Base-by-base conservation (phyloP, 2,888 invertebrate genomes). In the Drosophila subquinaria region DNA sequence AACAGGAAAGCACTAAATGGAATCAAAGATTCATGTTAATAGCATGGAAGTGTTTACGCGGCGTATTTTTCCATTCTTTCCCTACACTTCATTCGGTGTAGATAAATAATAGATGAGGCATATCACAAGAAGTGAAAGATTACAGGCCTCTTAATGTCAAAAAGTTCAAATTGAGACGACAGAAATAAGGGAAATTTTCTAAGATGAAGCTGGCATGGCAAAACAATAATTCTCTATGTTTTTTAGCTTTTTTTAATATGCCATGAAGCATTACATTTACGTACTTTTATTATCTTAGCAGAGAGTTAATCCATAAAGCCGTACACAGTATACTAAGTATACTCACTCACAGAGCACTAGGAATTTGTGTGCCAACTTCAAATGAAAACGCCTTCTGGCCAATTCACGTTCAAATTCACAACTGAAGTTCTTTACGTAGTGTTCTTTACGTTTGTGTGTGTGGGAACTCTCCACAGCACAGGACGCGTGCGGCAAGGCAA, bases 21-120 rank as follows among this genome's bases (percentile, higher is more conserved):
- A 57, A 69, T 79, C 60, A 81, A 81, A 66, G 69, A 83, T 83
- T 83, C 71, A 83, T 75, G 73, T 42, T 71, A 78, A 75, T 69
- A 23, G 71, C 52, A 64, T 43, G 56, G 56, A 67, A 66, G 67
- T 70, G 70, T 70, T 77, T 67, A 77, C 59, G 73, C 52, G 70
- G 48, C 67, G 70, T 65, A 73, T 77, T 55, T 57, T 27, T 43
- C 10, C 43, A 45, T 35, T 15, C 11, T 33, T 51, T 23, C n/a
- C 36, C 35, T 13, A 11, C 15, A 48, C 13, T 45, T 57, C 42
- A 36, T 43, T 40, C 36, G n/a, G 50, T 36, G 8, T 36, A 30
- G 23, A 59, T 76, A 63, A 76, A 76, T 73, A 63, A 66, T 66
- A 63, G 53, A 77, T 67, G 20, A 61, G 30, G 63, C 30, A 60